phyloP scores from a whole-genome alignment of 2,797 vertebrate genomes.

The Enteromius thamalakanensis region DNA sequence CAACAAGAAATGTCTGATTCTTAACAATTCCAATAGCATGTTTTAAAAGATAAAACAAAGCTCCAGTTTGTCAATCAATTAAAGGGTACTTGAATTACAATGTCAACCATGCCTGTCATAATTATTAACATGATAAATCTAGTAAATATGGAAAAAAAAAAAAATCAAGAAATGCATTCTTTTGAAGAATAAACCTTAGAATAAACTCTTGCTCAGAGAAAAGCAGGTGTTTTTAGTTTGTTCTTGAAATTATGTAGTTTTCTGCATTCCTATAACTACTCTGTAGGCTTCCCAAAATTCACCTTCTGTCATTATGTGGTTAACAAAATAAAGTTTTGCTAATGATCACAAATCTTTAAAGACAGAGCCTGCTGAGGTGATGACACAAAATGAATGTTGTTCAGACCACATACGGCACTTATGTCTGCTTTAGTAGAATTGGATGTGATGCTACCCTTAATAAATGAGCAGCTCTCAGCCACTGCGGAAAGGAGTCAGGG shows the following conservation, averaged over 20 bases:
- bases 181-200: background rate
- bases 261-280: background rate
- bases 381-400: constrained; percentile 32
- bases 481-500: constrained; percentile 9
- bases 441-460: constrained; percentile 41
- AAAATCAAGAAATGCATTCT: background rate
- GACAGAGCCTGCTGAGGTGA: constrained; percentile 32
- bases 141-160: background rate
- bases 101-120: background rate
- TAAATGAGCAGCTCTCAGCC: constrained; percentile 41
- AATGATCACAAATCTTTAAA: constrained; percentile 37
- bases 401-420: constrained; percentile 10
- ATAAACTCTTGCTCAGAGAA: background rate
- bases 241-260: background rate
- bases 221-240: background rate
- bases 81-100: background rate
- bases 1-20: background rate
- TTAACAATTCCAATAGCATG: background rate
- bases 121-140: background rate
- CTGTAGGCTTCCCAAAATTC: background rate
- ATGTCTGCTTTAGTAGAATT: constrained; percentile 11
- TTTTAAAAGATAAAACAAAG: background rate
- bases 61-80: background rate
- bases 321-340: constrained; percentile 30
- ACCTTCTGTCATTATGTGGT: constrained; percentile 5